Base-by-base conservation (phyloP, 2,113 vertebrate species). In the Porphyrio hochstetteri region DNA sequence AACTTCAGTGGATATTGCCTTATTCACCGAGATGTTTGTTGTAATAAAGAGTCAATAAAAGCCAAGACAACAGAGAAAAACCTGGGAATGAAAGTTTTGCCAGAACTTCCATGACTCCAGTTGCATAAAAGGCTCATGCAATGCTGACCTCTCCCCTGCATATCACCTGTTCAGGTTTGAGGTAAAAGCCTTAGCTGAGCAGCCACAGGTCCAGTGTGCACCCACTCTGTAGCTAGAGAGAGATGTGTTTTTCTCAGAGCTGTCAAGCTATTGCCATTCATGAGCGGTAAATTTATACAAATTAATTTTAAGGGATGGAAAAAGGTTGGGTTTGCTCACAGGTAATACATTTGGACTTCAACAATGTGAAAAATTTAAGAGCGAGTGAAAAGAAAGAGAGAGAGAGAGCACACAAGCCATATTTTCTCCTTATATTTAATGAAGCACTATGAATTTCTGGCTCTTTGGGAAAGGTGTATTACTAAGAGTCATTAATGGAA, bases 401-500 rank as follows among this genome's bases (percentile, higher is more conserved):
- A 87, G 38, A 69, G 69, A 59, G 59, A 72, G 67, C 76, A n/a
- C 27, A 31, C 8, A 87, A 61, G 33, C 33, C 8, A 7, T 83
- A 89, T 89, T 92, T 95, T 88, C 82, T 69, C 80, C 90, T 91
- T 88, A 86, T 82, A 82, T 95, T 94, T 97, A 96, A 96, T 96
- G 95, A 95, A 95, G 83, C 77, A 93, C 57, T 93, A 27, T 86
- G 92, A 92, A 89, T 97, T 93, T 90, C 70, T 92, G 59, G 44
- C 80, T 96, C 77, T 96, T 96, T 96, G 93, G 82, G 82, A 92
- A 97, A 96, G 94, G 86, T 95, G 93, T 93, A 84, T 74, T 91
- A 93, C 88, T 95, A 97, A 96, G 91, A 96, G 92, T 91, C 93
- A 94, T 96, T 95, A 97, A 95, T 82, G 92, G 90, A 97, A 96